phyloP scores from a whole-genome alignment of 1,140 invertebrate genomes.

The Camponotus pennsylvanicus region DNA sequence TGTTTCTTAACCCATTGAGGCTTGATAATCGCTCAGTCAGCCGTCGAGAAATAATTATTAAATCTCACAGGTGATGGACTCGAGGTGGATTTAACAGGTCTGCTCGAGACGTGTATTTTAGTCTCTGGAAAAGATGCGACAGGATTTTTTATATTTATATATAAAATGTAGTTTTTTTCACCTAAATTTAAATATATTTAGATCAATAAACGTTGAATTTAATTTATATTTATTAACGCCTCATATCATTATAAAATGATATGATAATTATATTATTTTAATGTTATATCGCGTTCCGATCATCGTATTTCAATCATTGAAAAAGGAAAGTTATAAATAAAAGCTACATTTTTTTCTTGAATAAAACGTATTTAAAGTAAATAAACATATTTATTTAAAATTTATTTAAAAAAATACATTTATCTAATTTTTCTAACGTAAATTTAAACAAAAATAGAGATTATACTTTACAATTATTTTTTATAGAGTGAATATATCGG shows the following conservation, averaged over 20 bases:
- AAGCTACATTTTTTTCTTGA: too few relatives aligned
- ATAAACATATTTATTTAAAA: too few relatives aligned
- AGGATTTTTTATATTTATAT: neutral
- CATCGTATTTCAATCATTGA: neutral
- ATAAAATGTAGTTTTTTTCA: too few relatives aligned
- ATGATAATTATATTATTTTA: conserved; percentile 9
- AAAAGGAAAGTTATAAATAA: conserved; percentile 23
- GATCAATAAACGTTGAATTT: neutral
- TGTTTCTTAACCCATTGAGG: conserved; percentile 48
- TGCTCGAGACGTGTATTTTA: neutral
- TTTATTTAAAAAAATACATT: too few relatives aligned
- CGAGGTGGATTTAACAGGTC: neutral
- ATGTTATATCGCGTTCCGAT: neutral
- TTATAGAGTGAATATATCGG: too few relatives aligned
- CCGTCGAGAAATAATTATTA: conserved; percentile 50
- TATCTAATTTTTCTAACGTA: too few relatives aligned
- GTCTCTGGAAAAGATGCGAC: neutral
- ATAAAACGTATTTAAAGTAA: too few relatives aligned
- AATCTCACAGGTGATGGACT: neutral
- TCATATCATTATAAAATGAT: neutral
- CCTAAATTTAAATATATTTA: neutral
- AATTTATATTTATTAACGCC: neutral
- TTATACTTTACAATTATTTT: too few relatives aligned
- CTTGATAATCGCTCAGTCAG: conserved; percentile 34
- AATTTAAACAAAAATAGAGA: too few relatives aligned